Conservation (phyloP, 2,888 invertebrate species). For the Spicauda simplicius region DNA sequence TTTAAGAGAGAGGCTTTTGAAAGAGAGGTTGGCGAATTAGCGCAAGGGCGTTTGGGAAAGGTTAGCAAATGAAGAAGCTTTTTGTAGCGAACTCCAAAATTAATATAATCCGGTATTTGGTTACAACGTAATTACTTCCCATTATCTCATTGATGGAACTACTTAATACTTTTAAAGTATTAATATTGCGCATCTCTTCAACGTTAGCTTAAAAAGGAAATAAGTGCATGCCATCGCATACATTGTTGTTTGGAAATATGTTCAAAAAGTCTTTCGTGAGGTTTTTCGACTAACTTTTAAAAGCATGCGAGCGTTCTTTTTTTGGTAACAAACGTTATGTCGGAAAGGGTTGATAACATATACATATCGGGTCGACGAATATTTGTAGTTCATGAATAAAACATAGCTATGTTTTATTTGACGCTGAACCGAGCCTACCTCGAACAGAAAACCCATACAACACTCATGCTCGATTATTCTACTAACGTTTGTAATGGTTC, state of each 20-base stretch:
- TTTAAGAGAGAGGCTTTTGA: too few species aligned
- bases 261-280: neutral
- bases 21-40: too few species aligned
- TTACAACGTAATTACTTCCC: too few species aligned
- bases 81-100: too few species aligned
- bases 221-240: neutral
- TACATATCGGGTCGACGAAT: slow-evolving; percentile 24
- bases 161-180: too few species aligned
- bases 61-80: too few species aligned
- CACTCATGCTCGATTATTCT: slow-evolving; percentile 9
- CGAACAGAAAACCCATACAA: slow-evolving; percentile 23
- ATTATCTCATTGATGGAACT: too few species aligned
- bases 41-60: too few species aligned
- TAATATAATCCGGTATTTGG: too few species aligned
- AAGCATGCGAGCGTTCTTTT: slow-evolving; percentile 35
- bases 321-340: slow-evolving; percentile 31
- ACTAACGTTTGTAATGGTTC: slow-evolving; percentile 35
- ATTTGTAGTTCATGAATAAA: slow-evolving; percentile 40
- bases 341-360: slow-evolving; percentile 13
- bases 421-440: slow-evolving; percentile 12
- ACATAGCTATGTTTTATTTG: slow-evolving; percentile 33
- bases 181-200: neutral
- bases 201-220: neutral
- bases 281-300: slow-evolving; percentile 14
- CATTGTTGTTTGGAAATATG: neutral